Evolutionary conservation across 2,888 invertebrate genomes (phyloP).

Genomic region (Malthinus flaveolus): DNA sequence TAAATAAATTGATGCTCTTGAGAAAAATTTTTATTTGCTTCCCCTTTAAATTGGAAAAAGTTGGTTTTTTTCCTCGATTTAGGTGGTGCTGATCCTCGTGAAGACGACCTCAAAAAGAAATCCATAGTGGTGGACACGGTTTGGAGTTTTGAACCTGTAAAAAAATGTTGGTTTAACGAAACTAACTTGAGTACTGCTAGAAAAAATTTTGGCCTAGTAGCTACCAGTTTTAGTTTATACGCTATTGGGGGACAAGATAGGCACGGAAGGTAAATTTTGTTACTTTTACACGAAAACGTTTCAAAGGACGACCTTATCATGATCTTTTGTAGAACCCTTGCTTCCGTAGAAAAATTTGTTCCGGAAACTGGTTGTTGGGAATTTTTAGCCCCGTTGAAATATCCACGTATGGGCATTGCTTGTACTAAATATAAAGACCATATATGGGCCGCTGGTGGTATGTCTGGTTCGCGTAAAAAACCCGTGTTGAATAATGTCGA

Average conservation of each 20-base stretch:
- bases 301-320: too few relatives aligned
- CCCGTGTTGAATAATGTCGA: slow-evolving; percentile 64
- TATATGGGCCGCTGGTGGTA: slow-evolving; percentile 76
- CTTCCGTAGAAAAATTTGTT: slow-evolving; percentile 66
- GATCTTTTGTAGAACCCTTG: slow-evolving; percentile 56
- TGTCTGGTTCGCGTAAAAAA: slow-evolving; percentile 62
- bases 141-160: slow-evolving; percentile 71
- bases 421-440: slow-evolving; percentile 64
- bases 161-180: slow-evolving; percentile 67
- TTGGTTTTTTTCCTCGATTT: slow-evolving; percentile 20
- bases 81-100: slow-evolving; percentile 70
- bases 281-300: too few relatives aligned
- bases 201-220: slow-evolving; percentile 72
- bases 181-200: slow-evolving; percentile 62
- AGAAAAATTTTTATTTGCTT: too few relatives aligned
- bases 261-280: slow-evolving; percentile 53
- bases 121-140: slow-evolving; percentile 64
- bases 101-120: slow-evolving; percentile 61
- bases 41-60: slow-evolving; percentile 33
- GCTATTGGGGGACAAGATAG: slow-evolving; percentile 73
- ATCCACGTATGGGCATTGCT: slow-evolving; percentile 65
- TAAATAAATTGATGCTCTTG: too few relatives aligned
- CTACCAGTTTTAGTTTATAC: slow-evolving; percentile 66
- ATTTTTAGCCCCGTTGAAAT: slow-evolving; percentile 61
- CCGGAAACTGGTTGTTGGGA: slow-evolving; percentile 62